Base-by-base conservation (phyloP, 2,797 vertebrate species). In the Uromys caudimaculatus region DNA sequence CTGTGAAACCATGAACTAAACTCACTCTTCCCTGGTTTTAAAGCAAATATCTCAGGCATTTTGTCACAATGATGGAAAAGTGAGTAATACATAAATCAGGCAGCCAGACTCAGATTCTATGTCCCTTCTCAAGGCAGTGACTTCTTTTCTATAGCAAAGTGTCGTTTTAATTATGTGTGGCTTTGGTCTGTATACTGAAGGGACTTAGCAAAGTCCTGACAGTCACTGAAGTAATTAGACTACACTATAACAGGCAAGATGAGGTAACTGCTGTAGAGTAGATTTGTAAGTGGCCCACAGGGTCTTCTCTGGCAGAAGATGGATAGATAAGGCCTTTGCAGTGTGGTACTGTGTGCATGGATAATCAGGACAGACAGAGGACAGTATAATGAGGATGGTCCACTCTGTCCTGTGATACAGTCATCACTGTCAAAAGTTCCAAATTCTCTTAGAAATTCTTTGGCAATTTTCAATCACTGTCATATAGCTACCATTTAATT, bases 171-270 rank as follows among this genome's bases (percentile, higher is more conserved):
- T 78, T 52, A 3, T 58, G n/a, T 77, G 27, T 76, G 75, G 4
- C 44, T 95, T 89, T 77, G 52, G 17, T 56, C 24, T 71, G 1
- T 41, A 56, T 58, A 47, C 0, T 90, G 52, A 87, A 92, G 94
- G 90, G 35, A 79, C 87, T 12, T 64, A 71, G 27, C 50, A 79
- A 54, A 21, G 23, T 82, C 41, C 1, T 84, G 73, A 79, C 8
- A 85, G 56, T 87, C 79, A 96, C n/a, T 85, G 21, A 62, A 78
- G 29, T 82, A 91, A 94, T 88, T 62, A 67, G 56, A 79, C 4
- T 56, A 83, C 89, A 82, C 17, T 41, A 1, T 58, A 64, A 82
- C 10, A 88, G 50, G 84, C 56, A 89, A 85, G 73, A 89, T 19
- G 38, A 79, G 11, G 64, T 27, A 86, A 90, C 38, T 73, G 21